Conservation (phyloP, 2,888 invertebrate species). For the Cantharis lateralis region DNA sequence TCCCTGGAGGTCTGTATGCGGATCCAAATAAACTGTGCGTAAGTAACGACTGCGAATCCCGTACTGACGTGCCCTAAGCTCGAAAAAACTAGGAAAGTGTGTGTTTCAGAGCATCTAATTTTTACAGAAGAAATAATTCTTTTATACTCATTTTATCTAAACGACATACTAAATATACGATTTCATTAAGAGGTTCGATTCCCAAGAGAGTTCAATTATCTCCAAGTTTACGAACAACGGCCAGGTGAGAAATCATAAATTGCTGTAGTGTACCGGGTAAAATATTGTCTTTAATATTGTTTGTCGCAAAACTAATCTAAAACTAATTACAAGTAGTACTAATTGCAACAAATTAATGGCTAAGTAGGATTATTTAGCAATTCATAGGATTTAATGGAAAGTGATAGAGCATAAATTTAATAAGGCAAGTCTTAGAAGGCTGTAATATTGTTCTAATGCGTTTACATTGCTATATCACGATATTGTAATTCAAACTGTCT, state of each 20-base stretch:
- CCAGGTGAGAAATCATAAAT: neutral
- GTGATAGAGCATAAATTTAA: slow-evolving; percentile 12
- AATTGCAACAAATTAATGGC: neutral
- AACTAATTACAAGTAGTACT: neutral
- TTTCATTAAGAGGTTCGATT: neutral
- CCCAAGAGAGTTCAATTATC: neutral
- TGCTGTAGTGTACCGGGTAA: neutral
- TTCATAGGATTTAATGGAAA: slow-evolving; percentile 8
- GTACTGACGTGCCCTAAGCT: slow-evolving; percentile 6
- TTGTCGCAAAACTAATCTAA: neutral
- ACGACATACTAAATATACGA: neutral
- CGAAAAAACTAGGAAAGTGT: neutral
- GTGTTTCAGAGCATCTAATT: neutral
- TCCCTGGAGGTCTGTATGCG: slow-evolving; percentile 11
- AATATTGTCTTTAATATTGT: neutral
- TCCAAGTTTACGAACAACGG: neutral
- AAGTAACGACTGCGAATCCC: slow-evolving; percentile 12
- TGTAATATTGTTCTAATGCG: slow-evolving; percentile 16
- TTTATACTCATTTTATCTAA: neutral
- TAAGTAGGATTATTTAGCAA: neutral
- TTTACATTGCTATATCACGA: slow-evolving; percentile 15
- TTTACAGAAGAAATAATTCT: neutral
- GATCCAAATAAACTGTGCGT: slow-evolving; percentile 11
- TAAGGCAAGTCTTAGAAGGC: slow-evolving; percentile 11
- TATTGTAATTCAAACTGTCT: slow-evolving; percentile 25